phyloP scores from a whole-genome alignment of 2,888 invertebrate genomes.

The Limnephilus rhombicus region DNA sequence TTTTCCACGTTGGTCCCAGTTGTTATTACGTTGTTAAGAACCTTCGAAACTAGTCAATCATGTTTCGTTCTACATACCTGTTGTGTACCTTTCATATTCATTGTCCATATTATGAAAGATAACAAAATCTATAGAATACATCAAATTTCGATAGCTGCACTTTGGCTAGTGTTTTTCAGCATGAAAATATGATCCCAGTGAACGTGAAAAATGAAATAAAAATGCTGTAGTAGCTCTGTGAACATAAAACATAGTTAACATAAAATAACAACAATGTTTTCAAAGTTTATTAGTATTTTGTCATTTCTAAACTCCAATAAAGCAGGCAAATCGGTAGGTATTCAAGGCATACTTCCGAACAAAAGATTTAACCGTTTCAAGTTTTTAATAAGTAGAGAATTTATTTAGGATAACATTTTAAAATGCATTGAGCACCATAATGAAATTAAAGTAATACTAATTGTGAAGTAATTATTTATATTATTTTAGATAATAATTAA shows the following conservation, averaged over 20 bases:
- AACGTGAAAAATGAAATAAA: background rate
- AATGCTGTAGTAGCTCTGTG: background rate
- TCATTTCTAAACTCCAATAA: background rate
- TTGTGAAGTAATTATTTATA: no score
- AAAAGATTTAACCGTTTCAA: no score
- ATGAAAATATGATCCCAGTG: background rate
- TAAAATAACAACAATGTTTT: background rate
- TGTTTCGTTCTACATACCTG: background rate
- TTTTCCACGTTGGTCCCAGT: background rate
- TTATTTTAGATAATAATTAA: no score
- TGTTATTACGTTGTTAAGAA: background rate
- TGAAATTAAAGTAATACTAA: no score
- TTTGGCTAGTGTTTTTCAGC: background rate
- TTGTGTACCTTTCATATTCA: background rate
- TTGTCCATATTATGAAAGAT: background rate
- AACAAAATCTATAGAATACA: background rate
- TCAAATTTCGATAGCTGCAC: background rate
- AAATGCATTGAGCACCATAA: no score
- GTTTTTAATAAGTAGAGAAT: no score
- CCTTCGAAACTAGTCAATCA: background rate
- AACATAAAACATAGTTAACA: background rate
- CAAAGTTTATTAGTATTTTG: background rate
- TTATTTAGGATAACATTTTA: no score
- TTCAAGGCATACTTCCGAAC: no score
- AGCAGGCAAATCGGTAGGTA: no score